These are phyloP conservation scores for Drosophila kikkawai DNA, from an alignment of 1,140 invertebrate species.

Conservation along the genomic window DNA sequence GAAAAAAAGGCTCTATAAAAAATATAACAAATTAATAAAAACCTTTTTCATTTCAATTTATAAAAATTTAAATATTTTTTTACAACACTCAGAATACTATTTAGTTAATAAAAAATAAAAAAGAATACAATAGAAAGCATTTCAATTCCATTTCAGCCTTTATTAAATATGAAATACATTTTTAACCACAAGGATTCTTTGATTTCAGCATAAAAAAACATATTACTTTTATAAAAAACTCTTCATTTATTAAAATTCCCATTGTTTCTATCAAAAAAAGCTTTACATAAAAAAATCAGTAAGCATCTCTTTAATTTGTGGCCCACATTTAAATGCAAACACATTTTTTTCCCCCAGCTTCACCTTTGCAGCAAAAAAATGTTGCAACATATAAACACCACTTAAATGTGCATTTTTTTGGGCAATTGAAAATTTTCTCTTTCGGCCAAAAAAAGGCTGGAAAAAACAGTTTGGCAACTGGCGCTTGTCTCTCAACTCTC, in stretches of 20 bases:
- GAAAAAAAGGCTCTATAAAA: too few relatives aligned
- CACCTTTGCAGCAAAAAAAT: constrained; percentile 25
- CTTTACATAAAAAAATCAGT: neutral
- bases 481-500: constrained; percentile 50
- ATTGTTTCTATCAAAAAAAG: neutral
- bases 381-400: constrained; percentile 44
- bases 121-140: too few relatives aligned
- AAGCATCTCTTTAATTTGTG: neutral
- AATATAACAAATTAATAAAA: too few relatives aligned
- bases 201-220: neutral
- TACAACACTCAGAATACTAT: too few relatives aligned
- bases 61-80: neutral
- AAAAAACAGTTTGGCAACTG: constrained; percentile 52
- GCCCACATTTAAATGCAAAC: constrained; percentile 18
- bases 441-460: constrained; percentile 20
- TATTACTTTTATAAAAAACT: neutral
- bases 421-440: constrained; percentile 75
- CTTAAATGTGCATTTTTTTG: constrained; percentile 64
- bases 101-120: too few relatives aligned
- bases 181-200: neutral
- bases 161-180: neutral
- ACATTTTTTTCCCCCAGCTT: constrained; percentile 1
- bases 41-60: neutral
- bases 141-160: neutral
- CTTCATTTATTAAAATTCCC: neutral